Base-by-base conservation (phyloP, 1,140 invertebrate genomes). In the Telenomus remus region DNA sequence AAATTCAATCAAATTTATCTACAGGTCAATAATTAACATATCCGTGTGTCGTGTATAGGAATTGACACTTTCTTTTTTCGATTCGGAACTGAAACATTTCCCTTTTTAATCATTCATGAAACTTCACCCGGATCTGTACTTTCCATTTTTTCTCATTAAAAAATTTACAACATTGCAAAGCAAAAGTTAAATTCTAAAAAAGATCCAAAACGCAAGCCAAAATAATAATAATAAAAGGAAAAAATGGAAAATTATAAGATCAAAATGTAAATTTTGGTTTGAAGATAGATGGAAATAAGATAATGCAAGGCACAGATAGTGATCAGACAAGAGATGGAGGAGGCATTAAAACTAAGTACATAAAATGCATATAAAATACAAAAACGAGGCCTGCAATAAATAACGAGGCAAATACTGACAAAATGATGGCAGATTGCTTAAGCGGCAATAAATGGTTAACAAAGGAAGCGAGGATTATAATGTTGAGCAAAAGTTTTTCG, bases 51-150 rank as follows among this genome's bases (percentile, higher is more conserved):
- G n/a, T 10, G 13, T 46, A 46, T 33, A 43, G 42, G 50, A 55
- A 70, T 70, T 56, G 66, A 60, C 66, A 70, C 66, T 70, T 61
- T 70, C 66, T 55, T 50, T 7, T 55, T 34, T 37, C 33, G 42
- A 43, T 60, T 56, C 35, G 43, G 50, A 61, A n/a, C n/a, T n/a
- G n/a, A n/a, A 70, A 12, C 56, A 70, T 70, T 70, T 60, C 66
- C 66, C 66, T 70, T 70, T 70, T 70, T 70, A 70, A 70, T 70
- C 49, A 70, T 70, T 61, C 57, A 70, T 70, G 66, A 70, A 55
- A 50, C 19, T 49, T 27, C 19, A 70, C 66, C 55, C 65, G 65
- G 65, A 69, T 69, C 49, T 69, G n/a, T n/a, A 47, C 10, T 39
- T n/a, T 11, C 3, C 37, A 39, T 11, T 39, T 39, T 4, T 11